Conservation (phyloP, 2,113 vertebrate genomes). For the Smithornis capensis region DNA sequence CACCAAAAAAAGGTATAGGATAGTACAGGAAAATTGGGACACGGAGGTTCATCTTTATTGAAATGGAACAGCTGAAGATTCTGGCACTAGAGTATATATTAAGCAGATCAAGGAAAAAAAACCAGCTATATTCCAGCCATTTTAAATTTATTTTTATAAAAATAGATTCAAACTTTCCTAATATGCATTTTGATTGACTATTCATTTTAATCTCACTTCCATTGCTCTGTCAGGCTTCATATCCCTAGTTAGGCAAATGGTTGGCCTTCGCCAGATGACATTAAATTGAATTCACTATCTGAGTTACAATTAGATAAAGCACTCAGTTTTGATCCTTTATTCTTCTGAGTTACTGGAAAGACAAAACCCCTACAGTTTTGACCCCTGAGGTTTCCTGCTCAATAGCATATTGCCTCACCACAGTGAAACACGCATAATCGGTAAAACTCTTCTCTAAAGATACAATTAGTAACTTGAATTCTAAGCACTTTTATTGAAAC, state of each 20-base stretch:
- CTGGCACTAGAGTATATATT: not conserved
- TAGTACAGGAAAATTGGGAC: not conserved
- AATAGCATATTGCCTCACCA: not conserved
- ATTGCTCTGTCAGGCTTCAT: slow-evolving; percentile 1
- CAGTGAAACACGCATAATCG: slow-evolving; percentile 20
- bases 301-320: slow-evolving; percentile 33
- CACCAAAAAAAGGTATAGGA: not conserved
- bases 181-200: slow-evolving; percentile 48
- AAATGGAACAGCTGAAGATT: not conserved
- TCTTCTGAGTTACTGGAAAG: slow-evolving; percentile 14
- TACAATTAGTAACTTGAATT: not conserved
- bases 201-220: not conserved
- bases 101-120: not conserved
- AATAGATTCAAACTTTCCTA: slow-evolving; percentile 21
- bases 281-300: slow-evolving; percentile 26
- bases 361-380: slow-evolving; percentile 4
- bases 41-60: not conserved
- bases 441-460: not conserved
- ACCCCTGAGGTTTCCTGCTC: not conserved
- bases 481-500: not conserved
- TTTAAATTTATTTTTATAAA: not conserved
- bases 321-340: slow-evolving; percentile 15
- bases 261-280: not conserved
- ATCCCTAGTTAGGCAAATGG: not conserved
- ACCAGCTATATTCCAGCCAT: not conserved